phyloP scores from a whole-genome alignment of 2,797 vertebrate species.

The Hylomyscus alleni region DNA sequence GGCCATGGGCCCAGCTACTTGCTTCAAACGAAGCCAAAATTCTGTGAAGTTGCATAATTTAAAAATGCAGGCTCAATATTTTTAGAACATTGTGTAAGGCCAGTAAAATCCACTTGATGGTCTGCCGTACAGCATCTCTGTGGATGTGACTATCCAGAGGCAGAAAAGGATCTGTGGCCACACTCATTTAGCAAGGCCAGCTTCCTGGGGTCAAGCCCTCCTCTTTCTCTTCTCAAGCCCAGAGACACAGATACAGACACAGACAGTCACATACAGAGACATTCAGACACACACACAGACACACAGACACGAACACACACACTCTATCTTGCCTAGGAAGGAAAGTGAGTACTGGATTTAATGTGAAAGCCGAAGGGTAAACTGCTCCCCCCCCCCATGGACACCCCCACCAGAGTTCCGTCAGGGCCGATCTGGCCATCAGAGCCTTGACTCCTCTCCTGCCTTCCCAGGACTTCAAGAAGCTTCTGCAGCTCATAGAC shows the following conservation, averaged over 20 bases:
- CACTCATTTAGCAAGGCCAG: neutral
- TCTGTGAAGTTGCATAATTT: neutral
- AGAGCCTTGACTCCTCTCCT: neutral
- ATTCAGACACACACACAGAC: neutral
- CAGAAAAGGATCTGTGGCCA: neutral
- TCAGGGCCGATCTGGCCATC: neutral
- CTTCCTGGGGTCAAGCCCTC: neutral
- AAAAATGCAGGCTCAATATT: constrained; percentile 33
- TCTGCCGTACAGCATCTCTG: neutral
- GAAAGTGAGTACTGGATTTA: neutral
- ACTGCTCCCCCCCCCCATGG: neutral
- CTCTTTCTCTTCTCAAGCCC: neutral
- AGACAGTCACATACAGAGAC: neutral
- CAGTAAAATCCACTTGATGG: neutral
- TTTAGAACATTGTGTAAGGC: constrained; percentile 44
- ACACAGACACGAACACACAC: neutral
- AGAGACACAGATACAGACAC: neutral
- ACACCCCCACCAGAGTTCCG: neutral
- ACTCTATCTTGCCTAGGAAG: neutral
- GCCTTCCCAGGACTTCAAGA: neutral
- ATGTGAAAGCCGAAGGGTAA: too few species aligned
- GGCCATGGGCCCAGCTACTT: neutral
- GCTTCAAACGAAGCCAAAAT: neutral
- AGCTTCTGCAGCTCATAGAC: neutral
- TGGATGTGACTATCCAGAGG: neutral